phyloP scores from a whole-genome alignment of 2,888 invertebrate species.

The Tenthredo amoena region DNA sequence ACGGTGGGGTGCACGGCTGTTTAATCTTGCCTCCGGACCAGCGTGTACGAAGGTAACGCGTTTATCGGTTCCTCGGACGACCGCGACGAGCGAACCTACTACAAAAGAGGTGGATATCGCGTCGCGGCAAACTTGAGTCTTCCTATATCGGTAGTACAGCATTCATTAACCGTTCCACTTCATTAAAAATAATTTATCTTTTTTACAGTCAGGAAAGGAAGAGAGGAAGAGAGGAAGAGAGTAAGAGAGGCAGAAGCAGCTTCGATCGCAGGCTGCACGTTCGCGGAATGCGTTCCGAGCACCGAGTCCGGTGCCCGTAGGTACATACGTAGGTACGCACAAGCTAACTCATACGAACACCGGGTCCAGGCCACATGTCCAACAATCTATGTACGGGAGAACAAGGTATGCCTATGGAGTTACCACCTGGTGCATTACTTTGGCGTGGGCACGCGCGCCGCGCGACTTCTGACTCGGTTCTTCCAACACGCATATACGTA shows the following conservation, averaged over 20 bases:
- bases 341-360: constrained; percentile 3
- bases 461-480: constrained; percentile 51
- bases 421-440: constrained; percentile 46
- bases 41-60: neutral
- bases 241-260: neutral
- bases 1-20: neutral
- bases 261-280: neutral
- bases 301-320: constrained; percentile 58
- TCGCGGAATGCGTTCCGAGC: constrained; percentile 62
- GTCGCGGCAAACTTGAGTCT: constrained; percentile 54
- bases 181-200: constrained; percentile 72
- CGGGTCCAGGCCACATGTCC: constrained; percentile 43
- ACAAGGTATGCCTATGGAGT: constrained; percentile 49
- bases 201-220: constrained; percentile 55
- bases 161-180: constrained; percentile 59
- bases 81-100: constrained; percentile 1
- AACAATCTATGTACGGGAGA: constrained; percentile 71
- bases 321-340: constrained; percentile 40
- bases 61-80: neutral
- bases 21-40: neutral
- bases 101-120: constrained; percentile 35
- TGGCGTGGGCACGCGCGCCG: constrained; percentile 52
- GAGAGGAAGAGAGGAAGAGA: neutral
- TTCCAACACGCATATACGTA: constrained; percentile 39
- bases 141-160: constrained; percentile 46